Evolutionary conservation across 1,140 invertebrate genomes (phyloP).

Genomic region (Bombus vancouverensis): DNA sequence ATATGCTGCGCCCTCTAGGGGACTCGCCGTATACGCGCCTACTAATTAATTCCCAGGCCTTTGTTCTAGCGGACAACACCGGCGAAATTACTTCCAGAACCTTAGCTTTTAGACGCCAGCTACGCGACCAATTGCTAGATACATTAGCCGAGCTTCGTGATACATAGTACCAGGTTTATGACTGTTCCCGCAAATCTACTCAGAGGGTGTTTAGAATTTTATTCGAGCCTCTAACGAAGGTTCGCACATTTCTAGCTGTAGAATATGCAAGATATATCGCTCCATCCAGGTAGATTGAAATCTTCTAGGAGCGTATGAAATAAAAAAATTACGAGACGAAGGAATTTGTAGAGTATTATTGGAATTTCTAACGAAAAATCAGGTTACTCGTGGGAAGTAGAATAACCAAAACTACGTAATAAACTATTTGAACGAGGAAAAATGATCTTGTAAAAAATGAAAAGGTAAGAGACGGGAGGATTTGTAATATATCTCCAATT

Average conservation of each 20-base stretch:
- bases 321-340: too few species aligned
- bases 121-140: neutral
- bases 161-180: neutral
- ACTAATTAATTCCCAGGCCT: constrained; percentile 81
- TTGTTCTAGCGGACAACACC: constrained; percentile 78
- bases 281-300: too few species aligned
- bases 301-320: neutral
- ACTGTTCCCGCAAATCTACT: too few species aligned
- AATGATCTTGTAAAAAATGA: neutral
- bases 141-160: neutral
- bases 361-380: too few species aligned
- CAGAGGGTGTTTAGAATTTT: too few species aligned
- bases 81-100: constrained; percentile 62
- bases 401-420: neutral
- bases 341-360: neutral
- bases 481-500: neutral
- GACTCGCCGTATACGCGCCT: constrained; percentile 72
- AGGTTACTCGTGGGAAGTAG: too few species aligned
- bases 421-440: neutral
- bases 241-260: neutral
- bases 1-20: constrained; percentile 80
- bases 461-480: neutral
- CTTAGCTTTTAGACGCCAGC: constrained; percentile 54
- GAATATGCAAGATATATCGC: neutral
- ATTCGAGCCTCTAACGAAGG: too few species aligned